These are phyloP conservation scores for Sylvietta virens DNA, from an alignment of 2,113 vertebrate species.

Conservation along the genomic window DNA sequence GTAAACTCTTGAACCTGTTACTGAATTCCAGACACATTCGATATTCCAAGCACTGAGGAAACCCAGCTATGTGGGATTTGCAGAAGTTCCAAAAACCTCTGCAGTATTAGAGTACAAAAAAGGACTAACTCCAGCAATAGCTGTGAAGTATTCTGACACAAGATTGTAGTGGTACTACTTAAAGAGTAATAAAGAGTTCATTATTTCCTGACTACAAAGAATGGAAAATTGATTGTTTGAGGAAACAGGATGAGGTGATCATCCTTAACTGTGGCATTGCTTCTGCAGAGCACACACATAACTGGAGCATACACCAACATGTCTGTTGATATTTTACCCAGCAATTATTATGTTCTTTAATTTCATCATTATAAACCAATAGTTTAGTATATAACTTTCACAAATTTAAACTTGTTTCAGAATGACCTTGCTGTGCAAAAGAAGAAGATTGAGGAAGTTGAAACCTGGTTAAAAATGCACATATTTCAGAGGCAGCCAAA, in stretches of 20 bases:
- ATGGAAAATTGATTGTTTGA: not conserved
- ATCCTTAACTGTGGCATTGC: not conserved
- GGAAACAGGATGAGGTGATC: not conserved
- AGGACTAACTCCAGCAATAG: not conserved
- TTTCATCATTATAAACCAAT: not conserved
- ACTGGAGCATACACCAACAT: not conserved
- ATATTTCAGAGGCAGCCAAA: conserved; percentile 58
- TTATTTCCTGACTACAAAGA: not conserved
- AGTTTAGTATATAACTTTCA: not conserved
- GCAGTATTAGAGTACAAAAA: not conserved
- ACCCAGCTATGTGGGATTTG: not conserved
- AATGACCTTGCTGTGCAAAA: conserved; percentile 92
- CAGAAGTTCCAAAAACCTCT: not conserved
- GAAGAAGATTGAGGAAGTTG: conserved; percentile 95
- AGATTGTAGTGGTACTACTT: too few species aligned
- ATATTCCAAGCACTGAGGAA: not conserved
- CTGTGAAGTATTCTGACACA: not conserved
- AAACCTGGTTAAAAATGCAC: conserved; percentile 84
- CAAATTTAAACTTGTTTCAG: conserved; percentile 15
- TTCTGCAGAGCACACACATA: not conserved
- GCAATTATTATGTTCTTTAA: not conserved
- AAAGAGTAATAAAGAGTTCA: not conserved
- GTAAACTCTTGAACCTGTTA: not conserved
- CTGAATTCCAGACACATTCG: not conserved
- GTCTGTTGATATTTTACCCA: not conserved